Conservation (phyloP, 1,140 invertebrate species). For the Heliconius congener region DNA sequence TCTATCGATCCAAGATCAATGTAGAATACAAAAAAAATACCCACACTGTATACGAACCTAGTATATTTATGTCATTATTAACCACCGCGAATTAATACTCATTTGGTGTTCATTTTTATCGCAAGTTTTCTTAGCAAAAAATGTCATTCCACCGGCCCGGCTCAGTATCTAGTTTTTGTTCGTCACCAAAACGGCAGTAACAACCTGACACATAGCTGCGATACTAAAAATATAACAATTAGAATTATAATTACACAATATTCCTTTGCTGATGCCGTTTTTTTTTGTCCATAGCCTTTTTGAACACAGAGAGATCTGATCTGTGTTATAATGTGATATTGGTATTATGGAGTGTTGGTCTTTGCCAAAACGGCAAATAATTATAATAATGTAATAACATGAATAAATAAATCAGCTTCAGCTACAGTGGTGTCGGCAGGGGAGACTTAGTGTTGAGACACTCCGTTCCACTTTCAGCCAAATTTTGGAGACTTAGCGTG, state of each 20-base stretch:
- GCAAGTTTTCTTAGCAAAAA: conserved; percentile 64
- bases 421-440: too few species aligned
- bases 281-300: background rate
- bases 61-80: conserved; percentile 81
- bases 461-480: too few species aligned
- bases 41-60: conserved; percentile 60
- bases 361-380: background rate
- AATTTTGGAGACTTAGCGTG: too few species aligned
- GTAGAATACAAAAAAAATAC: conserved; percentile 21
- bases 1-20: conserved; percentile 20
- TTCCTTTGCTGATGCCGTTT: background rate
- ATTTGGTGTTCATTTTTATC: conserved; percentile 76
- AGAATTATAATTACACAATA: conserved; percentile 16
- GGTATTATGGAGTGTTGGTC: background rate
- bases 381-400: background rate
- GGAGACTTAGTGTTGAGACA: too few species aligned
- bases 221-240: conserved; percentile 49
- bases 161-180: conserved; percentile 45
- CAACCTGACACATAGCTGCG: conserved; percentile 45
- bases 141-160: conserved; percentile 52
- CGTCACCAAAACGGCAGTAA: conserved; percentile 57
- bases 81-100: conserved; percentile 78
- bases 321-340: background rate
- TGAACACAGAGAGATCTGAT: background rate
- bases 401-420: too few species aligned